A percentile compares a stretch with the other conserved stretches of the same genome.
phyloP scores from a whole-genome alignment of 2,797 vertebrate species.

The Salmo trutta region DNA sequence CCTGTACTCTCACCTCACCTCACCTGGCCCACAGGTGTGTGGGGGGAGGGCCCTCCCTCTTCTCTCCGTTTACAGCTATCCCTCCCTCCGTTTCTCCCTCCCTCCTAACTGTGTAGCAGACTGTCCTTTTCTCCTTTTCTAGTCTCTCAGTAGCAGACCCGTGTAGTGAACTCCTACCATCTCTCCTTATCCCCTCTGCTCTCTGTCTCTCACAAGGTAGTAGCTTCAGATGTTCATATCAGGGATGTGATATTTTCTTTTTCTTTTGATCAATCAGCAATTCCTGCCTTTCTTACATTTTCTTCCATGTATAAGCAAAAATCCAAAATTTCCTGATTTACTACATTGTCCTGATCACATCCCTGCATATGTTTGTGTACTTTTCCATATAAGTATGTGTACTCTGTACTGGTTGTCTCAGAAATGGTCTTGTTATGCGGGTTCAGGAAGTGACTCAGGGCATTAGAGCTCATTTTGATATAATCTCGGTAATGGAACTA shows the following conservation, averaged over 20 bases:
- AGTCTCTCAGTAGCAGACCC: background rate
- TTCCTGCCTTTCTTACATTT: background rate
- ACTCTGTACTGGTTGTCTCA: background rate
- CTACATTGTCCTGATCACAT: background rate
- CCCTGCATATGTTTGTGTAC: conserved; percentile 1
- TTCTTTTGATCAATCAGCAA: background rate
- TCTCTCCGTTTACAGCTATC: background rate
- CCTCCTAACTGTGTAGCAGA: conserved; percentile 10
- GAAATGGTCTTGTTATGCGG: background rate
- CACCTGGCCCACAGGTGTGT: background rate
- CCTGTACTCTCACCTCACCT: conserved; percentile 50
- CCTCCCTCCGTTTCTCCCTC: conserved; percentile 12
- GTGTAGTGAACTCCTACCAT: too few relatives aligned
- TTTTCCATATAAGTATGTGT: background rate
- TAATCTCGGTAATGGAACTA: background rate
- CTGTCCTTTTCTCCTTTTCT: background rate
- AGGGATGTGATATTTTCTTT: background rate
- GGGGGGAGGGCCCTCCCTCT: background rate
- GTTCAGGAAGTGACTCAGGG: conserved; percentile 40
- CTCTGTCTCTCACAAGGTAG: conserved; percentile 15
- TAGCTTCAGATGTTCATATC: conserved; percentile 7
- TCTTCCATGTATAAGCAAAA: background rate
- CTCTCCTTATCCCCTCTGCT: too few relatives aligned
- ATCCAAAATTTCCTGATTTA: background rate
- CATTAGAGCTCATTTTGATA: conserved; percentile 10